Percentiles rank a stretch among this genome's conserved stretches.
Conservation (phyloP, 2,888 invertebrate genomes). For the Limnephilus lunatus region DNA sequence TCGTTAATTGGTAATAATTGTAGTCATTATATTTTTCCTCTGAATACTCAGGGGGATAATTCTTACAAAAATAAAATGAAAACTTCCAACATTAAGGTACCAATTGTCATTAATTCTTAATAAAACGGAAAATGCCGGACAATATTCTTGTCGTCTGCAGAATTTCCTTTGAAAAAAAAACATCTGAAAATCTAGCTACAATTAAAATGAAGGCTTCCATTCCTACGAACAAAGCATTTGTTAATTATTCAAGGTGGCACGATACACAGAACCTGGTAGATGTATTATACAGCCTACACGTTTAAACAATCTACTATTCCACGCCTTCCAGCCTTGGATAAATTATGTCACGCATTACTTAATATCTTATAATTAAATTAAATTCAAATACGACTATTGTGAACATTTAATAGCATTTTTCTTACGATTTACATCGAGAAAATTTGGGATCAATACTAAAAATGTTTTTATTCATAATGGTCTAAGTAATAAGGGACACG, state of each 20-base stretch:
- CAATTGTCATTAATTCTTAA: neutral
- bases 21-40: neutral
- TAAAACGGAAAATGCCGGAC: neutral
- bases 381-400: neutral
- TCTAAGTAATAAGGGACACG: neutral
- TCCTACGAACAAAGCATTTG: neutral
- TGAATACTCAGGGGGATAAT: neutral
- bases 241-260: neutral
- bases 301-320: neutral
- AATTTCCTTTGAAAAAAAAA: neutral
- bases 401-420: neutral
- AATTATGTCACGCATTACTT: neutral
- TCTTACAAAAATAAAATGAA: neutral
- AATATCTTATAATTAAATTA: neutral
- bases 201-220: neutral
- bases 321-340: neutral
- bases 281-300: neutral
- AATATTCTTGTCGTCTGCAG: neutral
- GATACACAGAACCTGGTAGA: neutral
- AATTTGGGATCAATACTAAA: neutral
- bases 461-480: neutral
- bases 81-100: neutral
- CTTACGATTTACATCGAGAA: neutral
- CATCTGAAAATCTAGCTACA: neutral
- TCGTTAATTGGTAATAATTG: neutral